Evolutionary conservation across 2,888 invertebrate species (phyloP).

Genomic region (Apomyelois bistriatella): DNA sequence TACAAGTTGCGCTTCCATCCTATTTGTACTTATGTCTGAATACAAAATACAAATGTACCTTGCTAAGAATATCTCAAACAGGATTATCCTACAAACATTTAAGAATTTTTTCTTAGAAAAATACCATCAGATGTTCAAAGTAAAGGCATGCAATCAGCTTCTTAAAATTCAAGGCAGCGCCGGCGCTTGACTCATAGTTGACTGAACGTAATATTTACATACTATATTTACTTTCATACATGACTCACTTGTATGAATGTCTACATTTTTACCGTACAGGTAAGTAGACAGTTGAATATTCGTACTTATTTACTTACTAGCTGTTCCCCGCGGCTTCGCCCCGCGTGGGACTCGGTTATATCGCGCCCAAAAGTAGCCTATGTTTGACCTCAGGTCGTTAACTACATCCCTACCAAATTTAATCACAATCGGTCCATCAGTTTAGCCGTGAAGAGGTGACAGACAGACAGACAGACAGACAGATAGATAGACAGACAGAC

Average conservation of each 20-base stretch:
- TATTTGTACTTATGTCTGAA: no score
- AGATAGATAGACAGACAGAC: no score
- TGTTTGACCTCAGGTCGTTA: no score
- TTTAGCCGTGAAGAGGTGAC: no score
- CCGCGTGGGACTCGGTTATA: no score
- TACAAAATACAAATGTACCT: no score
- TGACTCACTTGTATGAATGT: background rate
- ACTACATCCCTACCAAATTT: no score
- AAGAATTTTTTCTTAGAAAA: background rate
- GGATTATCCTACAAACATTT: background rate
- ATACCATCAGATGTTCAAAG: background rate
- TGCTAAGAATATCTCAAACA: no score
- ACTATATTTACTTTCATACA: background rate
- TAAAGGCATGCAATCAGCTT: background rate
- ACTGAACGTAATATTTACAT: background rate
- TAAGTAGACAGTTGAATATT: background rate
- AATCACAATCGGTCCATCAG: no score
- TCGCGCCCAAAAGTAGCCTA: no score
- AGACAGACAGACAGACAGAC: no score
- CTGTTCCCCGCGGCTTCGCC: no score
- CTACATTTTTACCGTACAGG: background rate
- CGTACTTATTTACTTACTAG: background rate
- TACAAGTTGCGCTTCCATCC: background rate
- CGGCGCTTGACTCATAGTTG: background rate
- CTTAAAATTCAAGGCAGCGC: conserved; percentile 4